Base-by-base conservation (phyloP, 2,797 vertebrate species). In the Neoniphon sammara region DNA sequence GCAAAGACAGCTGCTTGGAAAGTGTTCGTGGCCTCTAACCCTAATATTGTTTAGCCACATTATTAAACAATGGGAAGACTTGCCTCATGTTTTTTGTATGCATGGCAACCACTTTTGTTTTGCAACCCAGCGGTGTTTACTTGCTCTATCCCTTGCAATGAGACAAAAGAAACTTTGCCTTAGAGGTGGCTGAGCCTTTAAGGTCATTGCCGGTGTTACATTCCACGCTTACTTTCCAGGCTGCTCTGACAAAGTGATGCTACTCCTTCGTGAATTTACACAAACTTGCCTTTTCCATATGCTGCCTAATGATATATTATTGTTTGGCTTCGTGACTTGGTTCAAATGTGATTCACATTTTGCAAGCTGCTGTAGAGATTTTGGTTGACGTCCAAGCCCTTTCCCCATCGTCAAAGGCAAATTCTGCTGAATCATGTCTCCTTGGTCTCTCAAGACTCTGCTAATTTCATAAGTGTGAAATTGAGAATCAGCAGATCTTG, bases 381-480 rank as follows among this genome's bases (percentile, higher is more conserved):
- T 72, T 88, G 77, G 77, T 86, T 30, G 7, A 27, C 27, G n/a
- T 87, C 78, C 80, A 86, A 81, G 10, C 36, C 6, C 64, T 73
- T 74, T 70, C 66, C 59, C 39, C 44, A 52, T 70, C 46, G 52
- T 85, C 64, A 61, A 60, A 87, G 66, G 7, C 70, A 65, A 55
- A 81, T 79, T 77, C 60, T 86, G 80, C 80, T 90, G 81, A 90
- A 70, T 80, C 78, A 64, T 76, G 70, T 62, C 31, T 86, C 66
- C 34, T 71, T 71, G 64, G 46, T 83, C 72, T 83, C 77, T 86
- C 55, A 81, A 78, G 75, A 81, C 70, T 77, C 53, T 61, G 60
- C 59, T 87, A 70, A 86, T 88, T 85, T 86, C 82, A 77, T 68
- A 78, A 70, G 78, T 77, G 80, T 85, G 63, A 89, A 87, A 89